Evolutionary conservation across 1,140 invertebrate genomes (phyloP).

Genomic region (Papilio machaon): DNA sequence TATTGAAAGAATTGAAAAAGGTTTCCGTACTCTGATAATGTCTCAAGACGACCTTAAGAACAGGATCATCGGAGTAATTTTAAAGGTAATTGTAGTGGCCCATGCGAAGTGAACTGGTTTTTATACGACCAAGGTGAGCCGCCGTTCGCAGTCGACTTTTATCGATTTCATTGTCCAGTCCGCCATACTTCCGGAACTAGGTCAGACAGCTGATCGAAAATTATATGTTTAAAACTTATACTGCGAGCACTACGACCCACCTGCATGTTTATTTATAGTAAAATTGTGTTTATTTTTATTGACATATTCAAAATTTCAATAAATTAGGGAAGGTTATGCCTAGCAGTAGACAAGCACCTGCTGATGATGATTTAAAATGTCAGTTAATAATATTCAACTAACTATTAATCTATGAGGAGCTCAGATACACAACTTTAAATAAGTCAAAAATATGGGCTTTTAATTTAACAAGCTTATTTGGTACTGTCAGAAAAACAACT

Average conservation of each 20-base stretch:
- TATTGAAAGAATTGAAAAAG: slow-evolving; percentile 47
- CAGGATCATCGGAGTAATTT: slow-evolving; percentile 50
- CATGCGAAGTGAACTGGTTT: slow-evolving; percentile 55
- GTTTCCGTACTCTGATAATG: slow-evolving; percentile 42
- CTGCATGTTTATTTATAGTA: not conserved
- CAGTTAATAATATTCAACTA: too few species aligned
- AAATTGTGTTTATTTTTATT: not conserved
- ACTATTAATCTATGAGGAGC: not conserved
- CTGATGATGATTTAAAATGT: too few species aligned
- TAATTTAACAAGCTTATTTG: not conserved
- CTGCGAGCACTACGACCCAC: not conserved
- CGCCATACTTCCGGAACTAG: slow-evolving; percentile 49
- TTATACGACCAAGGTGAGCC: slow-evolving; percentile 47
- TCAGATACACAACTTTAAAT: not conserved
- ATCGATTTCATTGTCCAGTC: slow-evolving; percentile 41
- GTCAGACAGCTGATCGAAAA: slow-evolving; percentile 31
- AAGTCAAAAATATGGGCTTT: not conserved
- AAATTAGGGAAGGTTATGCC: too few species aligned
- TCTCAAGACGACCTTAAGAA: slow-evolving; percentile 52
- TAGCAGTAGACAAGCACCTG: too few species aligned
- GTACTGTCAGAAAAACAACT: not conserved
- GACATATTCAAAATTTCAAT: too few species aligned
- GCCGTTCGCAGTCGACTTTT: slow-evolving; percentile 41
- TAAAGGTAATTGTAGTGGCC: slow-evolving; percentile 42
- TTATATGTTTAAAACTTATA: not conserved